Base-by-base conservation (phyloP, 2,888 invertebrate species). In the Eristalinus sepulchralis region DNA sequence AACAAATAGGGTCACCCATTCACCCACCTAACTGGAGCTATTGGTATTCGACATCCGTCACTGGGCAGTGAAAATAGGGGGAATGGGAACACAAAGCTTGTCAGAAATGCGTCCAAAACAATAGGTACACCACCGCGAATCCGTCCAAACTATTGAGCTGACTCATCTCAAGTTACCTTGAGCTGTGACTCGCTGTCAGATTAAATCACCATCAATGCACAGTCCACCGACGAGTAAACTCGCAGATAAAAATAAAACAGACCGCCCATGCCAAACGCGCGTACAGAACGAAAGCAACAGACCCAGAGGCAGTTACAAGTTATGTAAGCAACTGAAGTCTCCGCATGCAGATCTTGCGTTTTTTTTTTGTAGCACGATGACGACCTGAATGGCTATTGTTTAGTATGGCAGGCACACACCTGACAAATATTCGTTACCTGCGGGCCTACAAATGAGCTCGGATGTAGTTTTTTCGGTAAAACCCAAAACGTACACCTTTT, bases 371-470 rank as follows among this genome's bases (percentile, higher is more conserved):
- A 22, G 20, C 62, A 76, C 53, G 34, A 34, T 33, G 27, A 27
- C 27, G 27, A 53, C 68, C 68, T 77, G 67, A 77, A 62, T 77
- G 72, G 63, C 62, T 62, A 83, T 78, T 83, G 72, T 72, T 83
- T 73, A 55, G 78, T 67, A 83, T 83, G 57, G 27, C 68, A 27
- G 47, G 63, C 83, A 79, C 78, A 75, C 80, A 81, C 73, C 83
- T 80, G 83, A 84, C 83, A 75, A 70, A 75, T 70, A 64, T 83
- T 59, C 60, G 68, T 75, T 24, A 75, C 60, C 80, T 34, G 70
- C 59, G 57, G 75, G 83, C 80, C 73, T 80, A 71, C 80, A 75
- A 84, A 80, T 84, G 71, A 84, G 80, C 36, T 66, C 24, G 27
- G 57, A 59, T 63, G 34, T 27, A 36, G 59, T 39, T 31, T 66